Evolutionary conservation across 2,797 vertebrate species (phyloP).

Genomic region (Tenualosa thibaudeaui): DNA sequence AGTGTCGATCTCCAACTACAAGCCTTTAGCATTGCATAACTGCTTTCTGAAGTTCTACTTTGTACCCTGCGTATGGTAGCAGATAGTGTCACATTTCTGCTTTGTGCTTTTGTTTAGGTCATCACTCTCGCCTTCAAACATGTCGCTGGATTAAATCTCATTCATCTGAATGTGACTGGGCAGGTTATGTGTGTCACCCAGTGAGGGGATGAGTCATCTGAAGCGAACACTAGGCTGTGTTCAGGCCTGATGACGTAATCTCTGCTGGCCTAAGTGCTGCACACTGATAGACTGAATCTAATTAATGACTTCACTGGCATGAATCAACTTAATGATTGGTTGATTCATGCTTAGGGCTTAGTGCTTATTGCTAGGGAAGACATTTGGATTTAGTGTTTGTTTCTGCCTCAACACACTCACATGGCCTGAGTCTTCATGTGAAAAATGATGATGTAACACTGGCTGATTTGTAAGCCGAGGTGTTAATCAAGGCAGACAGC

Average conservation of each 20-base stretch:
- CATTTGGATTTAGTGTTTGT: background rate
- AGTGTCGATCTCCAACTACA: background rate
- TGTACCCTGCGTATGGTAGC: background rate
- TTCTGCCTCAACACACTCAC: background rate
- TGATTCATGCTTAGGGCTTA: too few species aligned
- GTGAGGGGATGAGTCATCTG: background rate
- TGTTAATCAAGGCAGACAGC: background rate
- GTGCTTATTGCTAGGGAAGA: too few species aligned
- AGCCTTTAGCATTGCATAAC: background rate
- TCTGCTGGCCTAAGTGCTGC: background rate
- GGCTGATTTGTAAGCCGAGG: background rate
- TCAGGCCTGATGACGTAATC: background rate
- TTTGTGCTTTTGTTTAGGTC: background rate
- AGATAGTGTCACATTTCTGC: background rate
- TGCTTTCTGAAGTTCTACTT: background rate
- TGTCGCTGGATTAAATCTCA: background rate
- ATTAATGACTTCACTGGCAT: too few species aligned
- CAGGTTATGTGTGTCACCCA: background rate
- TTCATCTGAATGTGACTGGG: background rate
- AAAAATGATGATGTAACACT: background rate
- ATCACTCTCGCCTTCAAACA: background rate
- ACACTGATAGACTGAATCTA: background rate
- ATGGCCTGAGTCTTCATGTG: background rate
- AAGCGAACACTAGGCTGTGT: background rate
- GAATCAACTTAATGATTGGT: too few species aligned